phyloP scores from a whole-genome alignment of 53 echinoderm and acorn worm species.

The Luidia sarsii region DNA sequence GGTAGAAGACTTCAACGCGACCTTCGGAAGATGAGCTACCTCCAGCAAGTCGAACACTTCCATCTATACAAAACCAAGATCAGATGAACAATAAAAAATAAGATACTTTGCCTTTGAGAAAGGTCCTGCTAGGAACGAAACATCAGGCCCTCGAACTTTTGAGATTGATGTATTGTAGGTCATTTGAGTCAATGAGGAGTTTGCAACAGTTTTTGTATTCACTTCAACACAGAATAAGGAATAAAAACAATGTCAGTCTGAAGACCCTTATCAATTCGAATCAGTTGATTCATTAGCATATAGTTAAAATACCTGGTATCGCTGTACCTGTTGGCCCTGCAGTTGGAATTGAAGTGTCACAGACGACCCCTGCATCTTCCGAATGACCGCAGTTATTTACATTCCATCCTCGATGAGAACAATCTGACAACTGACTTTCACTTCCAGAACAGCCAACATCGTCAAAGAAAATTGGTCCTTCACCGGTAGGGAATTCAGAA shows the following conservation, averaged over 20 bases:
- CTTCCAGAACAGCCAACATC: not conserved
- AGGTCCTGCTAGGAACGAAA: too few relatives aligned
- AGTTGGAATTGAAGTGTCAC: not conserved
- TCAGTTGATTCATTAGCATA: not conserved
- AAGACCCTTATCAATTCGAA: not conserved
- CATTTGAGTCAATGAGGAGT: too few relatives aligned
- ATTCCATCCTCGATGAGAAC: not conserved
- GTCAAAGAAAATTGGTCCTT: slow-evolving; percentile 18
- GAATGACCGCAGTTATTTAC: not conserved
- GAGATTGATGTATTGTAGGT: too few relatives aligned
- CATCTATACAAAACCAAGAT: too few relatives aligned
- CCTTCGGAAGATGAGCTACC: not conserved
- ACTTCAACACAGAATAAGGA: too few relatives aligned
- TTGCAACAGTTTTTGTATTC: too few relatives aligned
- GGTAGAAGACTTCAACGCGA: slow-evolving; percentile 10
- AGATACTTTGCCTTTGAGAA: too few relatives aligned
- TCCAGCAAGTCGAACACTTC: not conserved
- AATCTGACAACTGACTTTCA: not conserved
- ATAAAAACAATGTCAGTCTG: too few relatives aligned
- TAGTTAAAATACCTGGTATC: not conserved
- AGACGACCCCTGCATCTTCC: slow-evolving; percentile 31
- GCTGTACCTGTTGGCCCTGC: not conserved
- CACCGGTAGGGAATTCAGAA: not conserved
- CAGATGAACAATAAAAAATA: too few relatives aligned
- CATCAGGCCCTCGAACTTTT: too few relatives aligned